phyloP scores from a whole-genome alignment of 2,113 vertebrate species.

The Callithrix jacchus region DNA sequence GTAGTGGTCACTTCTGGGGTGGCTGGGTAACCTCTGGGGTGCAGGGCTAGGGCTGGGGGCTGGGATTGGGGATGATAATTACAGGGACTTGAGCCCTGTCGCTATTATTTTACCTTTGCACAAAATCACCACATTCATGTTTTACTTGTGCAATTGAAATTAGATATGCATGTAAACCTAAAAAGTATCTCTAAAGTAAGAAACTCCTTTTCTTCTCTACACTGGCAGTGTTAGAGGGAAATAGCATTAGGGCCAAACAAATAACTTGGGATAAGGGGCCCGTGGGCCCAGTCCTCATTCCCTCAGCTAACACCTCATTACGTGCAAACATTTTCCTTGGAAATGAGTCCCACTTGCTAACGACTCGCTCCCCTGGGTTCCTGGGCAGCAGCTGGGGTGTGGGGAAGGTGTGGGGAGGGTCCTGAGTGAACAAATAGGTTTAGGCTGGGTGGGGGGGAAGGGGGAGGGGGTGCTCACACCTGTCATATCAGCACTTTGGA shows the following conservation, averaged over 20 bases:
- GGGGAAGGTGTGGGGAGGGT: neutral
- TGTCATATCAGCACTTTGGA: no score
- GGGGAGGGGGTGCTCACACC: no score
- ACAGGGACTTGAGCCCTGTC: neutral
- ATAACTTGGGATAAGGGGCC: neutral
- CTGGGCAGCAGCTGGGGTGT: slow-evolving; percentile 14
- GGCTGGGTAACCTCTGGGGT: neutral
- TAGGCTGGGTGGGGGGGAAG: neutral
- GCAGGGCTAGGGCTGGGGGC: neutral
- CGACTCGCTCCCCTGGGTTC: slow-evolving; percentile 7
- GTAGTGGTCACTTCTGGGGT: neutral
- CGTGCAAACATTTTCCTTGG: neutral
- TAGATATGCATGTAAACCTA: neutral
- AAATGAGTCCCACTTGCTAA: slow-evolving; percentile 37
- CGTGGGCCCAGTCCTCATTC: neutral
- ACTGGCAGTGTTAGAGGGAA: neutral
- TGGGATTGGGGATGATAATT: no score
- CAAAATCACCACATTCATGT: neutral
- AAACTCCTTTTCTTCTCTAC: neutral
- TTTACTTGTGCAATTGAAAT: neutral
- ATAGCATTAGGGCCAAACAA: neutral
- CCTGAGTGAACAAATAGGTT: neutral
- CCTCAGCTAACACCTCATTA: slow-evolving; percentile 53
- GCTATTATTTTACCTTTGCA: neutral
- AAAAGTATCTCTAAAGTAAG: neutral